Conservation (phyloP, 2,888 invertebrate genomes). For the Branchipolynoe longqiensis region DNA sequence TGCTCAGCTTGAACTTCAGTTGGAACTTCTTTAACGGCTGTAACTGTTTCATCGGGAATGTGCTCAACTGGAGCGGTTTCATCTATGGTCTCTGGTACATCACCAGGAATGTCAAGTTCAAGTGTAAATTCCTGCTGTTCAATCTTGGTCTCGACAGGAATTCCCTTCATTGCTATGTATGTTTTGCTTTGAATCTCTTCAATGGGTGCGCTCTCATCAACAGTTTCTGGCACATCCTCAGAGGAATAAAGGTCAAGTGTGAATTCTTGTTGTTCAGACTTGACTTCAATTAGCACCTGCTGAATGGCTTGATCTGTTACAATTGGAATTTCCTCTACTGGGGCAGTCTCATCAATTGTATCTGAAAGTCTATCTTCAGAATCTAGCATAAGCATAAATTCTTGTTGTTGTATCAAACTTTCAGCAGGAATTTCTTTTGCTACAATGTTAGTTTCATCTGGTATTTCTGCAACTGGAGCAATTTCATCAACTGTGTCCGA, state of each 20-base stretch:
- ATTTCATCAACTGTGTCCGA: background rate
- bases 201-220: background rate
- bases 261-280: conserved; percentile 36
- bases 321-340: conserved; percentile 35
- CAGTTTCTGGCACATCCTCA: background rate
- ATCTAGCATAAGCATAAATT: background rate
- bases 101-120: conserved; percentile 3
- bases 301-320: conserved; percentile 19
- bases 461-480: conserved; percentile 12
- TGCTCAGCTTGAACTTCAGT: background rate
- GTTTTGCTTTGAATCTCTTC: conserved; percentile 10
- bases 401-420: conserved; percentile 25
- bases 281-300: conserved; percentile 35
- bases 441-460: background rate
- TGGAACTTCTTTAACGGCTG: conserved; percentile 1
- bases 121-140: conserved; percentile 17
- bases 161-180: background rate
- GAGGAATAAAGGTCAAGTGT: background rate
- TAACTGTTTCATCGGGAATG: conserved; percentile 13
- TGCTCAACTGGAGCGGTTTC: background rate
- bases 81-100: conserved; percentile 5
- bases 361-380: background rate
- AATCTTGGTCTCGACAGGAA: background rate
- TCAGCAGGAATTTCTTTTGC: conserved; percentile 22
- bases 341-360: background rate